Evolutionary conservation across 2,888 invertebrate genomes (phyloP).

Genomic region (Pandemis cinnamomeana): DNA sequence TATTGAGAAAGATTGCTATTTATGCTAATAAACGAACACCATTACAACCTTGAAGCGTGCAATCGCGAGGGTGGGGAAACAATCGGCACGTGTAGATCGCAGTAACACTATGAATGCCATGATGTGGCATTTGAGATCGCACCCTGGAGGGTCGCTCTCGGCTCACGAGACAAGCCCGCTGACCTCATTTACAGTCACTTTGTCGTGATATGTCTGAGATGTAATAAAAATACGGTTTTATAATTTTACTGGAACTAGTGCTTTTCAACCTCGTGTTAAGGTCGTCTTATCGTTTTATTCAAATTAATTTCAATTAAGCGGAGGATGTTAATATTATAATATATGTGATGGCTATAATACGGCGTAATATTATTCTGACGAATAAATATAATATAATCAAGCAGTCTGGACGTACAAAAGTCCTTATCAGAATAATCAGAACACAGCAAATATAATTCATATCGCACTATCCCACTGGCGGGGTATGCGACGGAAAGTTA

Average conservation of each 20-base stretch:
- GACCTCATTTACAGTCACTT: slow-evolving; percentile 56
- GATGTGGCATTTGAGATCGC: slow-evolving; percentile 69
- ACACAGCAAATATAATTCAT: slow-evolving; percentile 17
- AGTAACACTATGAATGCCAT: slow-evolving; percentile 59
- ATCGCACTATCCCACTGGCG: slow-evolving; percentile 12
- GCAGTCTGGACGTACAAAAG: slow-evolving; percentile 1
- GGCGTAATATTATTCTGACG: neutral
- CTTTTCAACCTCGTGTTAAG: slow-evolving; percentile 17
- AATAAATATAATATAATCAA: slow-evolving; percentile 4
- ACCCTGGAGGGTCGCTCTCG: slow-evolving; percentile 52
- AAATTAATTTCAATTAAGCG: neutral
- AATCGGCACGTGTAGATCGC: slow-evolving; percentile 2
- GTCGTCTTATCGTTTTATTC: slow-evolving; percentile 1
- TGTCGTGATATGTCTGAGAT: slow-evolving; percentile 65
- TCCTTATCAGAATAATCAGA: slow-evolving; percentile 34
- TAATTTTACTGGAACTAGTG: slow-evolving; percentile 9
- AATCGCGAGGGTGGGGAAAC: slow-evolving; percentile 29
- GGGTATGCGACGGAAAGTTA: slow-evolving; percentile 44
- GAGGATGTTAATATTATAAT: neutral
- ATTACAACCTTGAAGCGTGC: slow-evolving; percentile 26
- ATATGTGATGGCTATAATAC: slow-evolving; percentile 3
- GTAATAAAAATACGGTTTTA: slow-evolving; percentile 46
- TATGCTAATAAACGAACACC: slow-evolving; percentile 29
- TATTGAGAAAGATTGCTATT: slow-evolving; percentile 11
- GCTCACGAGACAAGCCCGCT: slow-evolving; percentile 51